Conservation (phyloP, 2,113 vertebrate species). For the Megaleporinus macrocephalus region DNA sequence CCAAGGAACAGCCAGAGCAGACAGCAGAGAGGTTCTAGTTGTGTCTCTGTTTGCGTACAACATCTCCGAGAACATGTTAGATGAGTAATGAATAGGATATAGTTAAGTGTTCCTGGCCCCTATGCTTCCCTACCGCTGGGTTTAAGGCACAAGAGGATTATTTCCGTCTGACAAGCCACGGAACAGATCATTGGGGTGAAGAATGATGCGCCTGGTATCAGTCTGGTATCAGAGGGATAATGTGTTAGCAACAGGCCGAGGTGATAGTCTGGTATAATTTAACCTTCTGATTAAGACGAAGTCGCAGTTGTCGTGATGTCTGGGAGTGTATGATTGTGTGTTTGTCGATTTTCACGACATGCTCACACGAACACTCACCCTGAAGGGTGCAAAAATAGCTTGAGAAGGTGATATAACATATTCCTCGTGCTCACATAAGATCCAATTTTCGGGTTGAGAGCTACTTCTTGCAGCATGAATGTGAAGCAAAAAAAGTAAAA, state of each 20-base stretch:
- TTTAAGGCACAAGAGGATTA: background rate
- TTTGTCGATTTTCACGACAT: background rate
- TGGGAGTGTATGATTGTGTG: background rate
- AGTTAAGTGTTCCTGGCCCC: background rate
- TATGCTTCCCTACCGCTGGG: background rate
- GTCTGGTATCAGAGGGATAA: background rate
- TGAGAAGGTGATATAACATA: constrained; percentile 9
- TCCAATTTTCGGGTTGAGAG: constrained; percentile 13
- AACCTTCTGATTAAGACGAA: background rate
- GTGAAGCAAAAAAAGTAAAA: background rate
- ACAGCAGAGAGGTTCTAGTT: background rate
- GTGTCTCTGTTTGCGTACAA: background rate
- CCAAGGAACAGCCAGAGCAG: background rate
- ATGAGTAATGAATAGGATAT: constrained; percentile 8
- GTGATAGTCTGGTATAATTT: background rate
- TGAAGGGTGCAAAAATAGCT: background rate
- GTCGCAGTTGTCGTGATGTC: background rate
- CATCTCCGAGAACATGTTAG: background rate
- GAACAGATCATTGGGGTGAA: background rate
- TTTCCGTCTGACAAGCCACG: background rate
- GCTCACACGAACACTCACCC: background rate
- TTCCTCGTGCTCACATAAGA: constrained; percentile 3
- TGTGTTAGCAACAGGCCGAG: background rate
- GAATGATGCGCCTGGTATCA: background rate
- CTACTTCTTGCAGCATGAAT: constrained; percentile 6